These are phyloP conservation scores for Otolemur garnettii DNA, from an alignment of 2,113 vertebrate genomes.

Conservation along the genomic window DNA sequence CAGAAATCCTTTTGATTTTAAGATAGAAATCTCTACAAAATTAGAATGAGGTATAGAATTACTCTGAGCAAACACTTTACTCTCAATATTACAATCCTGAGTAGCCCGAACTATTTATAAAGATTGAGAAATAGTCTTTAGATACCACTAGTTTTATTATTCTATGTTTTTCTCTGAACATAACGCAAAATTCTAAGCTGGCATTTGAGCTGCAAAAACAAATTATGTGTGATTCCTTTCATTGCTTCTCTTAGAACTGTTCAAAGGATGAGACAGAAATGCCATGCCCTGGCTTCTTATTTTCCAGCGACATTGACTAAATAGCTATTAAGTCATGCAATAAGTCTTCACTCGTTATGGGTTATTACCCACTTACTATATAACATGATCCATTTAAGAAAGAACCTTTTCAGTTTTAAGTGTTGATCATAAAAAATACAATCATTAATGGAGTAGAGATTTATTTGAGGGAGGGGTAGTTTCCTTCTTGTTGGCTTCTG, in stretches of 20 bases:
- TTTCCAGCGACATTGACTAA: not conserved
- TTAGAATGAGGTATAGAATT: not conserved
- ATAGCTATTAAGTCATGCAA: not conserved
- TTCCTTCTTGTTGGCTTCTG: conserved; percentile 35
- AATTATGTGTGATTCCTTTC: not conserved
- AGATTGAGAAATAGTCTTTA: not conserved
- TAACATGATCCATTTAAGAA: conserved; percentile 5
- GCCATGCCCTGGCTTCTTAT: not conserved
- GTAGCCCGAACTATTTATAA: not conserved
- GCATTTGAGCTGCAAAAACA: not conserved
- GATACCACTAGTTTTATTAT: not conserved
- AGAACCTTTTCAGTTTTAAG: conserved; percentile 46
- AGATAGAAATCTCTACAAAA: not conserved
- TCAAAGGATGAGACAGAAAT: not conserved
- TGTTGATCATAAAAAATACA: conserved; percentile 36
- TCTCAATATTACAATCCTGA: not conserved
- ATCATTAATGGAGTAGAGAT: not conserved
- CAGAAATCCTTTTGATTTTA: not conserved
- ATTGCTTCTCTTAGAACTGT: not conserved
- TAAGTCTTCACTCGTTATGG: conserved; percentile 10
- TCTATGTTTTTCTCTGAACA: not conserved
- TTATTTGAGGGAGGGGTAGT: not conserved
- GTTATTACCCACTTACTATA: not conserved
- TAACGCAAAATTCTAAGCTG: conserved; percentile 12
- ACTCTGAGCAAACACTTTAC: not conserved